These are phyloP conservation scores for Luscinia luscinia DNA, from an alignment of 2,797 vertebrate species.

Conservation along the genomic window DNA sequence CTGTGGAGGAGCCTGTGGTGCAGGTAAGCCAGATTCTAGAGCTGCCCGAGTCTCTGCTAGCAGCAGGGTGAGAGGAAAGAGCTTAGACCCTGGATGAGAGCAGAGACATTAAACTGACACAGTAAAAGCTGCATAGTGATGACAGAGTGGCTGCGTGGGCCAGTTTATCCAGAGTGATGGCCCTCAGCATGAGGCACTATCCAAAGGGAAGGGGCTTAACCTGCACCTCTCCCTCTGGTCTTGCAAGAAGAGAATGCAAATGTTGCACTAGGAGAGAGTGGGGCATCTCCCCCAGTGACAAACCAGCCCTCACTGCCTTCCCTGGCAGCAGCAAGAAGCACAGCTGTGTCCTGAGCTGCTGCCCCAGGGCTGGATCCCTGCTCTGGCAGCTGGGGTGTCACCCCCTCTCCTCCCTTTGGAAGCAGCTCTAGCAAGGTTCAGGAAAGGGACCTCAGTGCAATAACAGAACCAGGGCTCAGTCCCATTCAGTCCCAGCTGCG, in stretches of 20 bases:
- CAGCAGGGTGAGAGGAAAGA: neutral
- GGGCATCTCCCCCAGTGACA: neutral
- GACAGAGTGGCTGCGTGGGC: neutral
- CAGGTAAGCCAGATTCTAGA: neutral
- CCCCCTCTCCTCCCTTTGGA: neutral
- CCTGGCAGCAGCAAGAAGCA: neutral
- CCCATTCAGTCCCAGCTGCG: neutral
- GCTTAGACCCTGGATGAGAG: neutral
- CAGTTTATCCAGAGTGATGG: fast-evolving
- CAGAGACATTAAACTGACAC: neutral
- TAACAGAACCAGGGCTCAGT: constrained; percentile 13
- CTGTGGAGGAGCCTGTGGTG: neutral
- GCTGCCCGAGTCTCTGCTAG: neutral
- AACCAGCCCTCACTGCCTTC: neutral
- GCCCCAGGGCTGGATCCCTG: neutral
- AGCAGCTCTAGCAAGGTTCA: neutral
- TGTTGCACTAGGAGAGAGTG: neutral
- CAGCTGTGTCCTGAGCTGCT: fast-evolving
- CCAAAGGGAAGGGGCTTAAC: neutral
- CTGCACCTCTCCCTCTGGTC: neutral
- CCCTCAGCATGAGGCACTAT: neutral
- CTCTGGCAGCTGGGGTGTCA: neutral
- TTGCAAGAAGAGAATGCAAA: neutral
- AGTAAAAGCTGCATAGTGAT: neutral
- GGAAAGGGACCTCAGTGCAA: constrained; percentile 44